Evolutionary conservation across 2,797 vertebrate genomes (phyloP).

Genomic region (Knipowitschia caucasica): DNA sequence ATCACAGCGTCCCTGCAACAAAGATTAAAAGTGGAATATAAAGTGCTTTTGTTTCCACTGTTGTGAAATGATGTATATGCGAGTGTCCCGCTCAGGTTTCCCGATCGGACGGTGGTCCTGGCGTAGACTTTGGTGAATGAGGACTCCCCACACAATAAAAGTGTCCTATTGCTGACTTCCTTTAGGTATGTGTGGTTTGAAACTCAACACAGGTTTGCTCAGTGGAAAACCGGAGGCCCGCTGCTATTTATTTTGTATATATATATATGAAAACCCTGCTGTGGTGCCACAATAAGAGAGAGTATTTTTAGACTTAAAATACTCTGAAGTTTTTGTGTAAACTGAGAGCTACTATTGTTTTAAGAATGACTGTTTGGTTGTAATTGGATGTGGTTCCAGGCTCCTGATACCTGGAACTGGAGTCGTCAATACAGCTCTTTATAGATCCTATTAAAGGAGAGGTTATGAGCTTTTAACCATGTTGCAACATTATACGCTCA

Average conservation of each 20-base stretch:
- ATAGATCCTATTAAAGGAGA: too few relatives aligned
- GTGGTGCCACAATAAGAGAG: slow-evolving; percentile 34
- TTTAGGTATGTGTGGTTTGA: slow-evolving; percentile 73
- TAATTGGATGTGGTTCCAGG: too few relatives aligned
- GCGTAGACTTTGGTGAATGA: slow-evolving; percentile 60
- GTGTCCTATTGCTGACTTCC: slow-evolving; percentile 68
- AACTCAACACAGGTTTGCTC: slow-evolving; percentile 71
- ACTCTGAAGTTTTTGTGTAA: slow-evolving; percentile 18
- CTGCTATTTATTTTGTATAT: slow-evolving; percentile 63
- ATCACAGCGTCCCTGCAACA: slow-evolving; percentile 33
- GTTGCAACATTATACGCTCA: too few relatives aligned
- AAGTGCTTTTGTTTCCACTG: slow-evolving; percentile 29
- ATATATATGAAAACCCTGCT: slow-evolving; percentile 58
- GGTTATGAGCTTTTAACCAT: too few relatives aligned
- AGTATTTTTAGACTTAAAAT: slow-evolving; percentile 29
- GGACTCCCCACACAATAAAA: slow-evolving; percentile 69
- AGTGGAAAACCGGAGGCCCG: slow-evolving; percentile 55
- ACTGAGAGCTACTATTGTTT: slow-evolving; percentile 13
- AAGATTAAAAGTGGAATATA: slow-evolving; percentile 26
- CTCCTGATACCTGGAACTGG: too few relatives aligned
- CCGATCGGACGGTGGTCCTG: slow-evolving; percentile 28
- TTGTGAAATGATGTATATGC: slow-evolving; percentile 61
- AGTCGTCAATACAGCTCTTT: too few relatives aligned
- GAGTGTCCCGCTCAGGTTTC: slow-evolving; percentile 58
- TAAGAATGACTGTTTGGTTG: neutral